Evolutionary conservation across 1,140 invertebrate species (phyloP).

Genomic region (Zophobas morio): DNA sequence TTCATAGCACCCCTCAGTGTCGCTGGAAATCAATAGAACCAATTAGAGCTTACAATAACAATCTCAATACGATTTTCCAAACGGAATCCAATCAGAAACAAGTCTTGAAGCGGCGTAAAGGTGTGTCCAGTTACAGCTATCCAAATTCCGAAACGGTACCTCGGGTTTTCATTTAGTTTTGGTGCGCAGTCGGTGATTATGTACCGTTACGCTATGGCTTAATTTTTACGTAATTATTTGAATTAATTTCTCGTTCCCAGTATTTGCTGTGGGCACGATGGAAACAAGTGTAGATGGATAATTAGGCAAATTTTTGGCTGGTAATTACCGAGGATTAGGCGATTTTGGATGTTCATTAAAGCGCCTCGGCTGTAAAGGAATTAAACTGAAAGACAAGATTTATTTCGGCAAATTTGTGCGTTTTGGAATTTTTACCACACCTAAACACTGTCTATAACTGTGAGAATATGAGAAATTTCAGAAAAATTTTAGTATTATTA

Average conservation of each 20-base stretch:
- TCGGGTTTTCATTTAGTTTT: conserved; percentile 44
- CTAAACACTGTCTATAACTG: no score
- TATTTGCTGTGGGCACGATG: neutral
- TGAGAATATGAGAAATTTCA: no score
- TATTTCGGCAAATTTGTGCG: no score
- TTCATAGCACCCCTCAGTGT: conserved; percentile 36
- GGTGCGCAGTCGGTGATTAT: conserved; percentile 38
- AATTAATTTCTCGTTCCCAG: conserved; percentile 15
- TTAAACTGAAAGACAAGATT: no score
- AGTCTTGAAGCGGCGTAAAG: conserved; percentile 38
- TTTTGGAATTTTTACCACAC: no score
- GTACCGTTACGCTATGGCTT: conserved; percentile 40
- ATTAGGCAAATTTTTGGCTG: neutral
- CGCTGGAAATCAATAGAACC: conserved; percentile 30
- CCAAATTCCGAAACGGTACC: conserved; percentile 54
- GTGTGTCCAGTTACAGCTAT: conserved; percentile 54
- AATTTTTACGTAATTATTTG: conserved; percentile 40
- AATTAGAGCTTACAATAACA: conserved; percentile 31
- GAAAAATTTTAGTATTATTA: no score
- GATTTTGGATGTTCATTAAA: no score
- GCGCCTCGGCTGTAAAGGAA: no score
- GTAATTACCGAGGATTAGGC: no score
- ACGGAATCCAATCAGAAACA: conserved; percentile 14
- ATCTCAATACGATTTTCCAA: conserved; percentile 34
- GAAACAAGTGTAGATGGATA: conserved; percentile 4